A percentile compares a stretch with the other conserved stretches of the same genome.
phyloP scores from a whole-genome alignment of 2,888 invertebrate genomes.

The Listrodromus nycthemerus region DNA sequence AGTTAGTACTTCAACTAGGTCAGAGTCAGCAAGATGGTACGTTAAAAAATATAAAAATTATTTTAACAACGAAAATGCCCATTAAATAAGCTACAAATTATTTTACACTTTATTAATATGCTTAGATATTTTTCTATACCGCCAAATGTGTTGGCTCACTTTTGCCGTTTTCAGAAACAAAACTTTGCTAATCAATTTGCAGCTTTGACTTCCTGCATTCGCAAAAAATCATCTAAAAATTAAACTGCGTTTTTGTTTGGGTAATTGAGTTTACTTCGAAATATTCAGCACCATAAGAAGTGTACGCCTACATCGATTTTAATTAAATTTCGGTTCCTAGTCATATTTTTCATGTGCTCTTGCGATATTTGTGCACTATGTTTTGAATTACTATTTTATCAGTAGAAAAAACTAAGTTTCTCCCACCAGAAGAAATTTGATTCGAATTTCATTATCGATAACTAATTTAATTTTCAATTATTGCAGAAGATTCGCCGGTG shows the following conservation, averaged over 20 bases:
- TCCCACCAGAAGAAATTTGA: background rate
- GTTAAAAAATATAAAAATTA: slow-evolving; percentile 28
- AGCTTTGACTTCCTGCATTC: too few species aligned
- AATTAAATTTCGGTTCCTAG: too few species aligned
- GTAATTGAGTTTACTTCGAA: too few species aligned
- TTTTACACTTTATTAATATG: background rate
- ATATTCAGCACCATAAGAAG: too few species aligned
- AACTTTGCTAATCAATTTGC: too few species aligned
- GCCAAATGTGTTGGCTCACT: background rate
- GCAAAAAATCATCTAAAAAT: too few species aligned
- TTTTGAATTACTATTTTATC: too few species aligned
- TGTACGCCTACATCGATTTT: too few species aligned
- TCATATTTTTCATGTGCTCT: too few species aligned
- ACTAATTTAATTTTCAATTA: slow-evolving; percentile 16
- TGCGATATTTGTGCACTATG: too few species aligned
- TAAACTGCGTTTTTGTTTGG: too few species aligned
- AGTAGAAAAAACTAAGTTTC: too few species aligned
- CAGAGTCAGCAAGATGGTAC: slow-evolving; percentile 90
- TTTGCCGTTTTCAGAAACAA: background rate
- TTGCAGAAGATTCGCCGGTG: slow-evolving; percentile 87
- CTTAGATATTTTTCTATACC: background rate
- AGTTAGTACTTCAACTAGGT: slow-evolving; percentile 95
- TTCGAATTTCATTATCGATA: background rate
- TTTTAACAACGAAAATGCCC: slow-evolving; percentile 34
- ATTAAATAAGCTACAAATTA: background rate